A percentile compares a stretch with the other conserved stretches of the same genome.
Conservation (phyloP, 2,888 invertebrate species). For the Drosophila ochracea region DNA sequence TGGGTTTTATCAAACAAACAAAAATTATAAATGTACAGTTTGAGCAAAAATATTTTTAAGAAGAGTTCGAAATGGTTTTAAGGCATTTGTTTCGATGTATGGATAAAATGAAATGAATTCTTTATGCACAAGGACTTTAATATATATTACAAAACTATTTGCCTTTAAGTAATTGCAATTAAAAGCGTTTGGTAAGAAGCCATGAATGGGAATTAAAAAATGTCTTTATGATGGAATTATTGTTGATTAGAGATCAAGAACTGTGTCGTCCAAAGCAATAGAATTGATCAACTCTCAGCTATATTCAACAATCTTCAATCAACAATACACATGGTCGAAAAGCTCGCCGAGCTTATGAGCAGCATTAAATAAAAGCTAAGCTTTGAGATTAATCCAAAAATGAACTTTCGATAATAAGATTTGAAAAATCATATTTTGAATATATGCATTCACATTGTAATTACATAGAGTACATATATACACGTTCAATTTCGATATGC, state of each 20-base stretch:
- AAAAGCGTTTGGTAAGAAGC: constrained; percentile 35
- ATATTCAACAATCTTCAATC: constrained; percentile 10
- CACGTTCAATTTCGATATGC: constrained; percentile 49
- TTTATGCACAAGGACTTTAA: constrained; percentile 21
- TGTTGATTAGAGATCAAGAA: constrained; percentile 24
- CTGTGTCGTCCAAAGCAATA: not conserved
- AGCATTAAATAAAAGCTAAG: constrained; percentile 76
- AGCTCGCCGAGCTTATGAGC: constrained; percentile 29
- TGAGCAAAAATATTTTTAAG: constrained; percentile 29
- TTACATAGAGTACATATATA: constrained; percentile 76
- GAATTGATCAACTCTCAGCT: not conserved
- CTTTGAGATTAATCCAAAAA: constrained; percentile 40
- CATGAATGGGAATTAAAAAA: constrained; percentile 17
- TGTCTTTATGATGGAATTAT: constrained; percentile 17
- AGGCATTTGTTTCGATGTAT: not conserved
- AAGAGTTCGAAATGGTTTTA: constrained; percentile 10
- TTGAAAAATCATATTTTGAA: constrained; percentile 14
- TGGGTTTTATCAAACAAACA: constrained; percentile 46
- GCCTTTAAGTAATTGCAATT: not conserved
- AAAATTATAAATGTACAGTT: constrained; percentile 42
- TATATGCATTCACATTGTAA: constrained; percentile 52
- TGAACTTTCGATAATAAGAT: constrained; percentile 28
- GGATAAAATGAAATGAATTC: constrained; percentile 3
- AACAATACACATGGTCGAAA: constrained; percentile 5
- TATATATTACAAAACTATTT: constrained; percentile 25